phyloP scores from a whole-genome alignment of 2,888 invertebrate genomes.

The Lissonota sp. region DNA sequence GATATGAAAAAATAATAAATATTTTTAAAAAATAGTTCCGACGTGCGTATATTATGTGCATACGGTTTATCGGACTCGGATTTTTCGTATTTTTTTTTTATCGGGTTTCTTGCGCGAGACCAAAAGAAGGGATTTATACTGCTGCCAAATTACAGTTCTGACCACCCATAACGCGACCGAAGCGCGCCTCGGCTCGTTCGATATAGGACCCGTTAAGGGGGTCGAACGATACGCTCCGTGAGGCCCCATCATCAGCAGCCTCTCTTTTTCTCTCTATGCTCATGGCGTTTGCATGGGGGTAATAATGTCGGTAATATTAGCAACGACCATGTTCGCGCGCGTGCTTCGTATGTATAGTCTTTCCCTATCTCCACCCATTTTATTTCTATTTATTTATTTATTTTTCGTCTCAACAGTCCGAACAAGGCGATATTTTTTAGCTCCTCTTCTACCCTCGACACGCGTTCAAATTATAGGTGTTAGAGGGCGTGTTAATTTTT shows the following conservation, averaged over 20 bases:
- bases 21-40: not conserved
- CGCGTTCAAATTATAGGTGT: constrained; percentile 77
- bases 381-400: too few species aligned
- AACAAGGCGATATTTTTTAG: constrained; percentile 21
- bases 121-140: constrained; percentile 77
- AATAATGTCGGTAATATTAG: constrained; percentile 81
- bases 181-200: constrained; percentile 58
- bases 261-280: too few species aligned
- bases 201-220: constrained; percentile 60
- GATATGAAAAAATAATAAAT: too few species aligned
- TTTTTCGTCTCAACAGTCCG: not conserved
- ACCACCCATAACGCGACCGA: constrained; percentile 78
- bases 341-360: constrained; percentile 24
- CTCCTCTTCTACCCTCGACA: constrained; percentile 26
- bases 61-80: constrained; percentile 11
- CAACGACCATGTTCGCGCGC: constrained; percentile 73
- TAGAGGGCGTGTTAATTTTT: constrained; percentile 81
- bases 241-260: constrained; percentile 15
- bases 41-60: constrained; percentile 26
- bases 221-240: constrained; percentile 46
- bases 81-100: constrained; percentile 21
- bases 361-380: too few species aligned
- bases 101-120: constrained; percentile 33
- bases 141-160: constrained; percentile 83
- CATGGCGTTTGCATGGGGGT: constrained; percentile 60